These are phyloP conservation scores for Beris chalybata DNA, from an alignment of 2,888 invertebrate genomes.

Conservation along the genomic window DNA sequence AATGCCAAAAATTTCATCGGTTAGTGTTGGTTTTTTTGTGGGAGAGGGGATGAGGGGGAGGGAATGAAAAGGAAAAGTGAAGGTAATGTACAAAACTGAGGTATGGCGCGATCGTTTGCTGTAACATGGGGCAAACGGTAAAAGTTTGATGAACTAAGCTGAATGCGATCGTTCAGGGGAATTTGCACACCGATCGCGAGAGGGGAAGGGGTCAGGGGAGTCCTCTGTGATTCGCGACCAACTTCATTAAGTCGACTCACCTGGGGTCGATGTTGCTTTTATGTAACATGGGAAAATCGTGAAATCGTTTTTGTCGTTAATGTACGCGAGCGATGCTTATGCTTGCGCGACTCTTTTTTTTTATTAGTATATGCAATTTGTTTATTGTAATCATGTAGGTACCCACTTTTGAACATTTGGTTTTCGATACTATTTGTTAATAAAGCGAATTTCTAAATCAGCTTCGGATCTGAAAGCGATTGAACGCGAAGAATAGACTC, in stretches of 20 bases:
- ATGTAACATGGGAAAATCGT: slow-evolving; percentile 33
- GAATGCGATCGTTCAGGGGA: neutral
- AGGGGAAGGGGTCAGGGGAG: neutral
- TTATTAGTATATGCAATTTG: slow-evolving; percentile 17
- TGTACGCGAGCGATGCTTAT: slow-evolving; percentile 3
- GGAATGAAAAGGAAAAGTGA: slow-evolving; percentile 3
- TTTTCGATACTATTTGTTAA: neutral
- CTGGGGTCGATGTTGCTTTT: slow-evolving; percentile 35
- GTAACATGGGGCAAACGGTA: slow-evolving; percentile 1
- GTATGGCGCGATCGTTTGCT: no score
- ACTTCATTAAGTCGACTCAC: slow-evolving; percentile 13
- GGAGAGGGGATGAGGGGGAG: no score
- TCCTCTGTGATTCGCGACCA: slow-evolving; percentile 16
- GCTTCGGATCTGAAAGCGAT: neutral
- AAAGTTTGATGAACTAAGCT: slow-evolving; percentile 28
- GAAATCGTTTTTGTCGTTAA: slow-evolving; percentile 26
- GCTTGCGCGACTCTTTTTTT: slow-evolving; percentile 17
- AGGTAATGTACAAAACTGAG: no score
- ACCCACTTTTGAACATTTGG: no score
- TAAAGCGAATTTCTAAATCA: neutral
- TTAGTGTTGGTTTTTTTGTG: no score
- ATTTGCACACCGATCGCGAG: neutral
- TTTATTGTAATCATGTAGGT: neutral
- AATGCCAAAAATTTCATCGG: neutral
- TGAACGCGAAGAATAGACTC: no score